Conservation (phyloP, 2,797 vertebrate genomes). For the Gymnoscopelus microlampas region DNA sequence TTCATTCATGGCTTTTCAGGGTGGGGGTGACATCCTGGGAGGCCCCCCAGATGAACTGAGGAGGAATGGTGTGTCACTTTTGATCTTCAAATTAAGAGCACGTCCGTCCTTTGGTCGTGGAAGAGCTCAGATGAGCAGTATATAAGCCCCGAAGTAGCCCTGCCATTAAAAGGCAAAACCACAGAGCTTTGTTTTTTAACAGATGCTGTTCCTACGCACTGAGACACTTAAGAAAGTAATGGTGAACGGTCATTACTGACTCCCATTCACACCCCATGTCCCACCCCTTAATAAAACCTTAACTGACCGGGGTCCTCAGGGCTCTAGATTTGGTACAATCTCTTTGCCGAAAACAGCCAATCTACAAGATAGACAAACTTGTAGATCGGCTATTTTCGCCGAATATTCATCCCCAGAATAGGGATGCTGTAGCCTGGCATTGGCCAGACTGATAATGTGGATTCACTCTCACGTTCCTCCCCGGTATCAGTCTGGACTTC, state of each 20-base stretch:
- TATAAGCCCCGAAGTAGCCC: slow-evolving; percentile 16
- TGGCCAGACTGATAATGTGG: too few species aligned
- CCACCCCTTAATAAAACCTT: too few species aligned
- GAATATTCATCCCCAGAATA: too few species aligned
- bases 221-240: neutral
- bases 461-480: too few species aligned
- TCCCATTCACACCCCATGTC: too few species aligned
- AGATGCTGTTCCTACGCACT: slow-evolving; percentile 23
- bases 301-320: too few species aligned
- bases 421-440: too few species aligned
- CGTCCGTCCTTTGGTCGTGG: slow-evolving; percentile 27
- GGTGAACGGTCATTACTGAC: neutral
- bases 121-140: slow-evolving; percentile 49
- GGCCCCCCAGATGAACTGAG: slow-evolving; percentile 69
- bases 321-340: too few species aligned
- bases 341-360: too few species aligned
- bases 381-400: too few species aligned
- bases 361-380: too few species aligned
- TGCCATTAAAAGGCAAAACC: slow-evolving; percentile 36
- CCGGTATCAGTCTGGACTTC: too few species aligned
- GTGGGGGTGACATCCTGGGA: slow-evolving; percentile 61
- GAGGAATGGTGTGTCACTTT: slow-evolving; percentile 70
- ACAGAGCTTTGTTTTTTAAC: slow-evolving; percentile 26
- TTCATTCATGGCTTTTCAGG: slow-evolving; percentile 75
- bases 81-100: slow-evolving; percentile 78